Base-by-base conservation (phyloP, 1,140 invertebrate genomes). In the Ceratosolen solmsi region DNA sequence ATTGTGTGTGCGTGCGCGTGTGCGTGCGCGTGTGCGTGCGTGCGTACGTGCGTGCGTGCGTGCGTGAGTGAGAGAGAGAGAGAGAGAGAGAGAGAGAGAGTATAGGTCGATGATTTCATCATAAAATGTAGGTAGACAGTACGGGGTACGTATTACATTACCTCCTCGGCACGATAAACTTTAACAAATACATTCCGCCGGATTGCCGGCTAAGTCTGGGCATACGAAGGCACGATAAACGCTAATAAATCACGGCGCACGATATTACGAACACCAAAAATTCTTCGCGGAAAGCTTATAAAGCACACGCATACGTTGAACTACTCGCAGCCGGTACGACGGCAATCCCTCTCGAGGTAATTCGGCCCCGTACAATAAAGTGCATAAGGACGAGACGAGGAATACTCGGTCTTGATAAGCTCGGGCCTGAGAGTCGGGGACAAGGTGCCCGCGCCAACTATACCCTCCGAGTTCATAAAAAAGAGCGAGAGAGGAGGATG, bases 201-300 rank as follows among this genome's bases (percentile, higher is more conserved):
- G 2, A 60, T 60, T 60, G 27, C n/a, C 38, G 20, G 20, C 7
- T 68, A 38, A 68, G 9, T 11, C 20, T 38, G 4, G 30, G 36
- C 17, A 20, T 11, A 51, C 15, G 30, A 49, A 27, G 49, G 3
- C 11, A 49, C 1, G 25, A 72, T 25, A 72, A 72, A 8, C 0
- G 5, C 1, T 25, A 51, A n/a, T 78, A 78, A 78, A 68, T 65
- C 15, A 15, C 2, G 25, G 30, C 7, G 30, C 9, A 78, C 22
- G 38, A 78, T 65, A 60, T 41, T 56, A 30, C n/a, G 25, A 63
- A 25, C n/a, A 65, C 25, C 25, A 25, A 49, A 63, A 76, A 60
- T 25, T 25, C 36, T 38, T 46, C 22, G 1, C n/a, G 41, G 22
- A 36, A 68, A 78, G 63, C 46, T 51, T 46, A 68, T 68, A 70